Conservation (phyloP, 2,888 invertebrate species). For the Ophion obscuratus region DNA sequence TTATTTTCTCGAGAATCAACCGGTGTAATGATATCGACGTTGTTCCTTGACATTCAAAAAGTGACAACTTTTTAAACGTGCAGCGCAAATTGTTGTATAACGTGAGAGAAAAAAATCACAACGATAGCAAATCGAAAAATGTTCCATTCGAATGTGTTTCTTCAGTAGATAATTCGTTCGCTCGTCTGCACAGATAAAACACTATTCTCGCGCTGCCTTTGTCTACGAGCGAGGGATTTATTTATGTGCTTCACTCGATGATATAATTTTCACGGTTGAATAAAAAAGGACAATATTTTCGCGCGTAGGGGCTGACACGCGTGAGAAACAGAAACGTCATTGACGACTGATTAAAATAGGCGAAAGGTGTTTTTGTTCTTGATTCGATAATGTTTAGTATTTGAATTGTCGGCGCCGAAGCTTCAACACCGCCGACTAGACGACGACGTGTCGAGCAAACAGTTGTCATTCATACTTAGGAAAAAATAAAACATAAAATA, state of each 20-base stretch:
- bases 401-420: constrained; percentile 28
- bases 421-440: constrained; percentile 21
- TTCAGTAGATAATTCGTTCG: constrained; percentile 13
- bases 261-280: constrained; percentile 29
- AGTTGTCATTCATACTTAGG: constrained; percentile 8
- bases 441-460: constrained; percentile 11
- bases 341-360: constrained; percentile 36
- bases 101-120: background rate
- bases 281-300: constrained; percentile 15
- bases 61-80: background rate
- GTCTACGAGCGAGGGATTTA: background rate
- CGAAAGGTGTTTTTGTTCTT: constrained; percentile 15
- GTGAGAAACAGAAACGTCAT: constrained; percentile 9
- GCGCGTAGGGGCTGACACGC: background rate
- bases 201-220: constrained; percentile 26
- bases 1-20: background rate
- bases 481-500: background rate
- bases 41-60: background rate
- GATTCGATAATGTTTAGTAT: constrained; percentile 22
- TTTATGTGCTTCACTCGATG: background rate
- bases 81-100: background rate
- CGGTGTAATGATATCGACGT: background rate
- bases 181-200: constrained; percentile 9
- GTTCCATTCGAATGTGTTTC: constrained; percentile 8
- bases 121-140: constrained; percentile 1